These are phyloP conservation scores for Paramormyrops kingsleyae DNA, from an alignment of 2,113 vertebrate genomes.

Conservation along the genomic window DNA sequence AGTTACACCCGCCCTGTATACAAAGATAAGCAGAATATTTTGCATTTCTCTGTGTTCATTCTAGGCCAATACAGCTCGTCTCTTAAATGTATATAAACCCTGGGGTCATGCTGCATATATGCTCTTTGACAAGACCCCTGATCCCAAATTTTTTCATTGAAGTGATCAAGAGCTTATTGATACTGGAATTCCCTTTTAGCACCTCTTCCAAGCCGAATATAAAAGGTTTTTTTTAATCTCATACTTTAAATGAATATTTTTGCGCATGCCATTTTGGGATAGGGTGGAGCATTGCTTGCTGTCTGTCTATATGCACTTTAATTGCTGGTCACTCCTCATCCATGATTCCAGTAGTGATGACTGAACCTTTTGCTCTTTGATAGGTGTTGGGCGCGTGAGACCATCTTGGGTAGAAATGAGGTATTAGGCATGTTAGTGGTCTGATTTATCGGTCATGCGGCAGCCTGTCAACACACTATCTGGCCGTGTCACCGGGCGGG, in stretches of 20 bases:
- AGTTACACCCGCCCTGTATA: not conserved
- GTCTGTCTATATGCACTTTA: constrained; percentile 1
- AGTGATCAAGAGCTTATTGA: not conserved
- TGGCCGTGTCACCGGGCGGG: constrained; percentile 51
- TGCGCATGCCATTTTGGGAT: not conserved
- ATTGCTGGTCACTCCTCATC: constrained; percentile 23
- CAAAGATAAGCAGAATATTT: not conserved
- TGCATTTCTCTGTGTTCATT: not conserved
- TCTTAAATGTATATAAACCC: not conserved
- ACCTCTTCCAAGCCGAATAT: not conserved
- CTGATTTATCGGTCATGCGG: constrained; percentile 64
- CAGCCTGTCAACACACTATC: constrained; percentile 45
- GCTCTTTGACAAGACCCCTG: not conserved
- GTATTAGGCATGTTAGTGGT: constrained; percentile 35
- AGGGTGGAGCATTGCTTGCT: not conserved
- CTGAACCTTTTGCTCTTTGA: constrained; percentile 30
- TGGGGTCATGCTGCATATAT: not conserved
- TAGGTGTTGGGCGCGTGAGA: constrained; percentile 24
- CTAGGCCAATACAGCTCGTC: not conserved
- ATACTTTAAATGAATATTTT: not conserved
- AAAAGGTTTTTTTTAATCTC: not conserved
- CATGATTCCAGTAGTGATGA: constrained; percentile 25
- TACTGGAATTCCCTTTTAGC: not conserved
- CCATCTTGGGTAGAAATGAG: constrained; percentile 31
- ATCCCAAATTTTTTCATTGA: not conserved